Evolutionary conservation across 2,888 invertebrate genomes (phyloP), one percentile per base, ranked within the genome.

Genomic region (Asteroscopus sphinx): DNA sequence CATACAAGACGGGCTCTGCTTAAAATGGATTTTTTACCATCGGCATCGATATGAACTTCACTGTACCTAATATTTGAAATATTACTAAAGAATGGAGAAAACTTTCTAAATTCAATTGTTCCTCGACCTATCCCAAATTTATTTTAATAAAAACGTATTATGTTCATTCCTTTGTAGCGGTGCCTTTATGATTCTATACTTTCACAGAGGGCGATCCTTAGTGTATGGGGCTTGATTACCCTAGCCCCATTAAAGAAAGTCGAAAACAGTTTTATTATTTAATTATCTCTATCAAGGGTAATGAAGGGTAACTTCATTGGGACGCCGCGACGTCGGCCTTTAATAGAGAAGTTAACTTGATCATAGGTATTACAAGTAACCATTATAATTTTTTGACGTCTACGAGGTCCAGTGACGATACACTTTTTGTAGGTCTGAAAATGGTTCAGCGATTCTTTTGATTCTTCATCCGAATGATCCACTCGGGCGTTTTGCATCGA

Each of bases 291-390:
- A 80, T 82, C 79, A 83, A 77, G 81, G 76, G 76, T 87, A 87
- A 88, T 86, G 85, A 85, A 82, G 83, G 83, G 78, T 86, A 83
- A 84, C 74, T 82, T 82, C 66, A 78, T 83, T 87, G 30, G 41
- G 58, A 49, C 36, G 55, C 32, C 42, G 25, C 44, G 26, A 26
- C 61, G 66, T 51, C 51, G 49, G 40, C 40, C 4, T 59, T 54
- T 69, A 61, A 55, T 69, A 56, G 58, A 71, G 33, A 25, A 60
- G 55, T 57, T 68, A 48, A 62, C 39, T 61, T 65, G 46, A 52
- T 65, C 47, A 35, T 42, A 32, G 53, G 42, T 61, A 59, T 60
- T 53, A 53, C 54, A 62, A 72, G 52, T 16, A 48, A 48, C 49
- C 41, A 54, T 59, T 63, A 47, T 54, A 69, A 59, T 53, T 13